These are phyloP conservation scores for Enhydra lutris DNA, from an alignment of 2,113 vertebrate genomes.

Conservation along the genomic window DNA sequence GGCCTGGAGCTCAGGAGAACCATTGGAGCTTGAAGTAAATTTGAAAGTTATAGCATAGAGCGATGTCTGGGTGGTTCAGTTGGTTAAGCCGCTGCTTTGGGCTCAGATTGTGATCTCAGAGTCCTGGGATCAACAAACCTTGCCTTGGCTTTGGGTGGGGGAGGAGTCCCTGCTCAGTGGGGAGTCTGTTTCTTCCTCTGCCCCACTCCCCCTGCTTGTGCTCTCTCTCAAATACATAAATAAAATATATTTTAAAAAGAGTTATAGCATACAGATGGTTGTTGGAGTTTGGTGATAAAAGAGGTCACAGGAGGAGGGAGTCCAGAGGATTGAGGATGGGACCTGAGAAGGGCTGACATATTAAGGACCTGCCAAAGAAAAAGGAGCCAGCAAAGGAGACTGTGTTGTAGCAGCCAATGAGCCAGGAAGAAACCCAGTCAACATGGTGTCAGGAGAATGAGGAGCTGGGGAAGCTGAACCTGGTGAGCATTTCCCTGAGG, in stretches of 20 bases:
- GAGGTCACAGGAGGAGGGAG: neutral
- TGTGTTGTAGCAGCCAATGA: neutral
- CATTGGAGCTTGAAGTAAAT: neutral
- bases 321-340: neutral
- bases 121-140: neutral
- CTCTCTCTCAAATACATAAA: neutral
- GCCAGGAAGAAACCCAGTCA: neutral
- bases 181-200: neutral
- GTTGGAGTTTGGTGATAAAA: neutral
- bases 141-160: accelerated
- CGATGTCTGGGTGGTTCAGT: too few relatives aligned
- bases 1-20: neutral
- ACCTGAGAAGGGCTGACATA: neutral
- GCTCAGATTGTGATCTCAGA: neutral
- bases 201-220: neutral
- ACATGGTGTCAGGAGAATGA: neutral
- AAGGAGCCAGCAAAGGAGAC: neutral
- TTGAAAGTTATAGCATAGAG: neutral
- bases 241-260: neutral
- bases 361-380: neutral
- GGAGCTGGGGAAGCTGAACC: neutral
- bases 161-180: neutral
- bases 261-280: neutral
- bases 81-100: too few relatives aligned
- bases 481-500: neutral